phyloP scores from a whole-genome alignment of 2,888 invertebrate genomes.

The Diarsia mendica region DNA sequence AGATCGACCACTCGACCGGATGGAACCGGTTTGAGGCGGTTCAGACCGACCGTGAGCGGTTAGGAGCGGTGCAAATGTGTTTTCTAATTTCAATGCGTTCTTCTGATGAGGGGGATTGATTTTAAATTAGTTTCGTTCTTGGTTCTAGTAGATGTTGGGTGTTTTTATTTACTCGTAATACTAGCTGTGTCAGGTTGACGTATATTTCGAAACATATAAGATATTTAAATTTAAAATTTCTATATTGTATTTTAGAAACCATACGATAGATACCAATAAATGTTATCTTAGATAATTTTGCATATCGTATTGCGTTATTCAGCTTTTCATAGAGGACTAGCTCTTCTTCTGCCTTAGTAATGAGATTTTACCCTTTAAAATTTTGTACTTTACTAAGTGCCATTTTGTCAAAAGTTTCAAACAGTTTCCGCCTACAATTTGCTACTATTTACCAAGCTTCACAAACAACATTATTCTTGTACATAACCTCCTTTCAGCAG shows the following conservation, averaged over 20 bases:
- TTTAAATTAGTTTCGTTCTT: conserved; percentile 57
- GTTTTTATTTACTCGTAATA: background rate
- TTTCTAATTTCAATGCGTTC: conserved; percentile 71
- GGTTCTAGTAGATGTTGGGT: background rate
- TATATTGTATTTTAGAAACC: too few relatives aligned
- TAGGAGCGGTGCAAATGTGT: conserved; percentile 70
- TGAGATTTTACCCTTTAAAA: too few relatives aligned
- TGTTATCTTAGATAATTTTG: background rate
- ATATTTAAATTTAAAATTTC: background rate
- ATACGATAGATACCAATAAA: background rate
- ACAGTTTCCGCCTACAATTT: conserved; percentile 3
- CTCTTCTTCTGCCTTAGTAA: background rate
- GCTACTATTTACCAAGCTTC: background rate
- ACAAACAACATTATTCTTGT: conserved; percentile 3
- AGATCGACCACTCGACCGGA: conserved; percentile 76
- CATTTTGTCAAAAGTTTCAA: background rate
- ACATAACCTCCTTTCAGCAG: conserved; percentile 5
- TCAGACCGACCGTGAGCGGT: conserved; percentile 63
- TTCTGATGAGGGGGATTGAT: conserved; percentile 60
- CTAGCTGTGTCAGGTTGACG: background rate
- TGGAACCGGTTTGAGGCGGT: conserved; percentile 69
- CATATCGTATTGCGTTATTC: background rate
- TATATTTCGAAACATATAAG: too few relatives aligned
- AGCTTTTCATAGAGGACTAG: background rate
- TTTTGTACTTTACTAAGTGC: background rate